Conservation (phyloP, 2,113 vertebrate species). For the Trogon surrucura region DNA sequence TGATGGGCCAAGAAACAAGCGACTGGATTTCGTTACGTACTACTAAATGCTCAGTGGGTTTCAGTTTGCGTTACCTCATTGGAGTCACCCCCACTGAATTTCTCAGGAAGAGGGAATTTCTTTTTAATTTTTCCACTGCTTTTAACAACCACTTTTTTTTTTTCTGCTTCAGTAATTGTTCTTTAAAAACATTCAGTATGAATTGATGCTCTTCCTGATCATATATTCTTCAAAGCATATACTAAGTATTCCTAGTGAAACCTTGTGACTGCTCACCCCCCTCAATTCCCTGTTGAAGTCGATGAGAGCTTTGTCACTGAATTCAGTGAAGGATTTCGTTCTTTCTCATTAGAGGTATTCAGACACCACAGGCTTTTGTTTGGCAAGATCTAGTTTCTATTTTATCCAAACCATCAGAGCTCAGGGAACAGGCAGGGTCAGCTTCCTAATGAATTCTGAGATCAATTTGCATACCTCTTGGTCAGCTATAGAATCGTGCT, state of each 20-base stretch:
- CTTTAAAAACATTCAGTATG: neutral
- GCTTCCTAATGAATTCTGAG: neutral
- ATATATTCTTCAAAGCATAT: neutral
- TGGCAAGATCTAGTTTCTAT: neutral
- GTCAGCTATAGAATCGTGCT: neutral
- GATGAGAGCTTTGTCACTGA: neutral
- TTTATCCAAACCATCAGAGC: neutral
- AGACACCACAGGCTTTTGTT: neutral
- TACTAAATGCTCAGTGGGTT: neutral
- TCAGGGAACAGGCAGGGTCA: neutral
- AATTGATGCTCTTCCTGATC: neutral
- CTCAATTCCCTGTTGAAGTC: neutral
- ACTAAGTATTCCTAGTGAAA: neutral
- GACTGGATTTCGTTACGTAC: neutral
- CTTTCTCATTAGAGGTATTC: neutral
- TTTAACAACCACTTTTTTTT: neutral
- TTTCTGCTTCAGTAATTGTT: neutral
- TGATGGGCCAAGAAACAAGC: neutral
- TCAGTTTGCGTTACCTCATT: neutral
- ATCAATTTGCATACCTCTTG: neutral
- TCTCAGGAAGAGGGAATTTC: neutral
- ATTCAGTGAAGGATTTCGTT: neutral
- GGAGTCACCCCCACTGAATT: neutral
- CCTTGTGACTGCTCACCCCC: neutral
- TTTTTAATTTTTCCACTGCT: neutral